phyloP scores from a whole-genome alignment of 53 echinoderm and acorn worm species.

The Holothuria leucospilota region DNA sequence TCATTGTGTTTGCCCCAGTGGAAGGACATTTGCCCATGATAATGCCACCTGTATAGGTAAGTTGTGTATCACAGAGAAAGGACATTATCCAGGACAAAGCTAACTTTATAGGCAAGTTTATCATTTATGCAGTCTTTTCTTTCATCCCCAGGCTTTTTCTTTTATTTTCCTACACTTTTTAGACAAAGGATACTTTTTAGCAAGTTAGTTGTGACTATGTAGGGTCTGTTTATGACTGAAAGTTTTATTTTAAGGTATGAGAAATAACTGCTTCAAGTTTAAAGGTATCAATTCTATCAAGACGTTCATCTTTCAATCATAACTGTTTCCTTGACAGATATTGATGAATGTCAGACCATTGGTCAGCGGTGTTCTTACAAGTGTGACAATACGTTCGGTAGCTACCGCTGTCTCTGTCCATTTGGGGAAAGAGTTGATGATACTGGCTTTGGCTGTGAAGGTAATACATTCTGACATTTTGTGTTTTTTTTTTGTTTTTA shows the following conservation, averaged over 20 bases:
- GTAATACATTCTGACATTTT: neutral
- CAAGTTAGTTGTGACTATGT: no score
- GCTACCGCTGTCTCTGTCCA: slow-evolving; percentile 78
- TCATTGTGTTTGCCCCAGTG: slow-evolving; percentile 76
- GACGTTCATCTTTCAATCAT: neutral
- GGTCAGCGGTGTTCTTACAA: slow-evolving; percentile 64
- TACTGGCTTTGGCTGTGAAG: slow-evolving; percentile 20
- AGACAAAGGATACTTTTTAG: no score
- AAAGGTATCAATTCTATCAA: neutral
- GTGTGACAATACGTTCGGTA: slow-evolving; percentile 73
- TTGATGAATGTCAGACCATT: slow-evolving; percentile 47
- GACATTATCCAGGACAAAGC: no score
- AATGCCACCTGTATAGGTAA: slow-evolving; percentile 75
- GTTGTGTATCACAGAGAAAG: neutral
- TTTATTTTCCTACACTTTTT: no score
- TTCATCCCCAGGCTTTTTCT: no score
- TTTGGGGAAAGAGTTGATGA: slow-evolving; percentile 55
- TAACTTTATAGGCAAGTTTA: no score
- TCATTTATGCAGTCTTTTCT: no score
- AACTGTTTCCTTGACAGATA: slow-evolving; percentile 34
- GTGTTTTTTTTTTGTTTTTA: no score
- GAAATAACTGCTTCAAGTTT: no score
- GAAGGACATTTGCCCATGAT: slow-evolving; percentile 70
- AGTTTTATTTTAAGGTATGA: no score
- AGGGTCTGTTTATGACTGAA: no score